phyloP scores from a whole-genome alignment of 2,888 invertebrate genomes.

The Arctia plantaginis region DNA sequence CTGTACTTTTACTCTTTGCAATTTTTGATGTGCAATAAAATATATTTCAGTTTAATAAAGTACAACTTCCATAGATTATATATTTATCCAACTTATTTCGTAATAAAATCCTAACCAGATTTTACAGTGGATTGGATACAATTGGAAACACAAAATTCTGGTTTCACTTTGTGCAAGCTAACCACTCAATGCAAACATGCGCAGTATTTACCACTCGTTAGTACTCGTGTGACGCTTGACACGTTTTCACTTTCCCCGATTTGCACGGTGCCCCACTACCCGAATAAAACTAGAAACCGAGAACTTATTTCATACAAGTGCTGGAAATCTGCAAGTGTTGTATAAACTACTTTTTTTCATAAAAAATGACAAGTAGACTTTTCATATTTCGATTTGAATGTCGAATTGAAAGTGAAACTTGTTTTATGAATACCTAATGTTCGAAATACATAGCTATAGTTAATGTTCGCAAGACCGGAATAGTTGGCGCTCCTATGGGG shows the following conservation, averaged over 20 bases:
- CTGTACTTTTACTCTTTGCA: no score
- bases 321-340: slow-evolving; percentile 23
- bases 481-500: no score
- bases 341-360: slow-evolving; percentile 38
- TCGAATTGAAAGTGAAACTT: slow-evolving; percentile 46
- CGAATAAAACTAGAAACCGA: slow-evolving; percentile 35
- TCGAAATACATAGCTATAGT: not conserved
- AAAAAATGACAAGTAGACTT: slow-evolving; percentile 58
- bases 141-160: slow-evolving; percentile 9
- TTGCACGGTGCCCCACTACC: slow-evolving; percentile 39
- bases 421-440: slow-evolving; percentile 18
- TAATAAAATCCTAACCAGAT: not conserved
- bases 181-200: slow-evolving; percentile 51
- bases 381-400: slow-evolving; percentile 54
- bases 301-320: slow-evolving; percentile 18
- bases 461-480: no score
- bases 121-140: not conserved
- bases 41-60: no score
- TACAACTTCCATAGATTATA: no score
- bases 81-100: no score
- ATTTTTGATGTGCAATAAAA: no score
- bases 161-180: slow-evolving; percentile 33
- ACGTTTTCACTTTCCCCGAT: slow-evolving; percentile 66
- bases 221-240: slow-evolving; percentile 68
- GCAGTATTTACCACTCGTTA: slow-evolving; percentile 54